Evolutionary conservation across 2,797 vertebrate species (phyloP).

Genomic region (Lophotriccus pileatus): DNA sequence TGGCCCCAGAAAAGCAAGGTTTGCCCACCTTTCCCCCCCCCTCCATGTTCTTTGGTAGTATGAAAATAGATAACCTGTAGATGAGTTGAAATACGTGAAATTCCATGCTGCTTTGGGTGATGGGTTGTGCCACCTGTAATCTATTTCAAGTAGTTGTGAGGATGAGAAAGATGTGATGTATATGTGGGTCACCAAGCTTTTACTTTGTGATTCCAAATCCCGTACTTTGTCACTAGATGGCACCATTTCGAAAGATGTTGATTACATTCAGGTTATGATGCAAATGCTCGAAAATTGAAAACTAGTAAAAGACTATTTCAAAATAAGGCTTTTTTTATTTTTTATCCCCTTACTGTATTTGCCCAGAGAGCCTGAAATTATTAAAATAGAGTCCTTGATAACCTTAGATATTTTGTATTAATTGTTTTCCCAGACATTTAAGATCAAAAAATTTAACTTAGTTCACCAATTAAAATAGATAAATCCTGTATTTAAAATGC

Average conservation of each 20-base stretch:
- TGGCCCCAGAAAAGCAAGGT: background rate
- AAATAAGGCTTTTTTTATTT: background rate
- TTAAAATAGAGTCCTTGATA: background rate
- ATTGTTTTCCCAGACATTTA: background rate
- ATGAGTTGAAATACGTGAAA: background rate
- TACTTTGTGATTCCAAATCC: background rate
- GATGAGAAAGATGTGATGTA: accelerated
- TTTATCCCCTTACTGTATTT: background rate
- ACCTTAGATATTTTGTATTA: background rate
- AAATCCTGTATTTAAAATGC: background rate
- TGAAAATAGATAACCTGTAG: background rate
- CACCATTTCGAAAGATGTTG: background rate
- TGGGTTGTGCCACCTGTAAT: background rate
- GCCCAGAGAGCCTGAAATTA: background rate
- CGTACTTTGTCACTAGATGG: constrained; percentile 14
- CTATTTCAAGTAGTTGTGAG: background rate
- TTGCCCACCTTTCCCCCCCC: background rate
- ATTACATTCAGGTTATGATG: background rate
- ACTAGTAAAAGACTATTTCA: background rate
- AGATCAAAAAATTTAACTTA: background rate
- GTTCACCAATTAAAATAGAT: background rate
- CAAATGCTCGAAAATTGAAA: background rate
- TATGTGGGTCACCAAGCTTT: background rate
- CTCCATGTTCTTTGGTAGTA: background rate
- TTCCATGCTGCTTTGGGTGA: background rate